These are phyloP conservation scores for Ptychoptera albimana DNA, from an alignment of 2,888 invertebrate genomes.

Conservation along the genomic window DNA sequence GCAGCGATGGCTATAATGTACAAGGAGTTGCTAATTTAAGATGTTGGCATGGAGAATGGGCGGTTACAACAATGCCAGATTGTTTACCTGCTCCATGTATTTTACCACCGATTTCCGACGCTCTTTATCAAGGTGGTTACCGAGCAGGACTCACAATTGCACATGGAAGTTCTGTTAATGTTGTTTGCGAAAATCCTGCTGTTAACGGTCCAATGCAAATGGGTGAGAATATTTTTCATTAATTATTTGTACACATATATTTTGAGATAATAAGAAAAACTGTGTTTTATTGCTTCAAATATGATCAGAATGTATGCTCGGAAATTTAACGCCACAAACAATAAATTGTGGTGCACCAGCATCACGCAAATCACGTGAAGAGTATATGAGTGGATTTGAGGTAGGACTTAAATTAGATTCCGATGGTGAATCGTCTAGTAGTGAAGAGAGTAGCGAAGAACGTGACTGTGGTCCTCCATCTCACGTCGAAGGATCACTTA, in stretches of 20 bases:
- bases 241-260: not conserved
- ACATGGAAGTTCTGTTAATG: slow-evolving; percentile 61
- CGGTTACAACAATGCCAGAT: slow-evolving; percentile 55
- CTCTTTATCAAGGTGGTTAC: slow-evolving; percentile 46
- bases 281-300: not conserved
- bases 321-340: slow-evolving; percentile 21
- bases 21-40: slow-evolving; percentile 53
- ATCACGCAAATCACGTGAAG: slow-evolving; percentile 24
- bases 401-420: not conserved
- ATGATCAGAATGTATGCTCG: slow-evolving; percentile 20
- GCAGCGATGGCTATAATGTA: slow-evolving; percentile 46
- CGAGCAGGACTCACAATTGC: slow-evolving; percentile 64
- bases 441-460: slow-evolving; percentile 11
- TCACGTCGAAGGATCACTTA: slow-evolving; percentile 61
- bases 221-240: slow-evolving; percentile 8
- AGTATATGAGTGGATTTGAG: slow-evolving; percentile 15
- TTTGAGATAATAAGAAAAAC: not conserved
- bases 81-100: slow-evolving; percentile 45
- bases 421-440: not conserved
- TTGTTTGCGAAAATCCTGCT: slow-evolving; percentile 43
- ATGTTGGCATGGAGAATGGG: slow-evolving; percentile 74
- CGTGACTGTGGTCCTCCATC: slow-evolving; percentile 25
- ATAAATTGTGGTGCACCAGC: slow-evolving; percentile 25
- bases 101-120: slow-evolving; percentile 23
- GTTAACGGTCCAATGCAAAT: slow-evolving; percentile 34